Evolutionary conservation across 1,140 invertebrate genomes (phyloP), one percentile per base, ranked within the genome.

Genomic region (Cydia fagiglandana): DNA sequence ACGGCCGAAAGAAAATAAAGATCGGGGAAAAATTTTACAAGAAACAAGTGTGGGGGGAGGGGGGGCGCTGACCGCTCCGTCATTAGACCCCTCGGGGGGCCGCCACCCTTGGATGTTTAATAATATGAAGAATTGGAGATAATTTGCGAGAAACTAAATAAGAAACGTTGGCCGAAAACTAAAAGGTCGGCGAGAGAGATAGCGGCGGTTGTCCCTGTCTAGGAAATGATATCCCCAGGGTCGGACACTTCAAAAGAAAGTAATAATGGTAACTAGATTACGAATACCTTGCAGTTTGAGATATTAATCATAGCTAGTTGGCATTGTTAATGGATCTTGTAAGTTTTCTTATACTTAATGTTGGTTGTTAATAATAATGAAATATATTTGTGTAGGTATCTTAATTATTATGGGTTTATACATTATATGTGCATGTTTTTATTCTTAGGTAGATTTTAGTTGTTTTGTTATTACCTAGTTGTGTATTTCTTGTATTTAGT

Each of bases 111-210:
- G 83, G 90, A 90, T 91, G 90, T 91, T 91, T 92, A 92, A 92
- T 92, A 91, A 92, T 91, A 92, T 92, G 90, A 92, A 92, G 90
- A 92, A 92, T 92, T 92, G 90, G 90, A 91, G 90, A 91, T 92
- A 92, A 92, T 92, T 92, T 92, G 90, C 90, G 90, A 89, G 90
- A 92, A 92, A 92, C 90, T 92, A 92, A 92, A 92, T 92, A 92
- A 92, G 90, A 91, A 92, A 91, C 88, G 90, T 82, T 83, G 86
- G 88, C 85, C 88, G 90, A 91, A 92, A 92, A 92, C 91, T 92
- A 90, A 92, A 91, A 90, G 91, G 88, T 86, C 82, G 83, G 68
- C 28, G 76, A 77, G 79, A 77, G 84, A 80, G 81, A 66, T 73
- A 77, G 79, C 61, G 75, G 66, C 64, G 73, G 53, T 68, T 47